Evolutionary conservation across 2,113 vertebrate species (phyloP).

Genomic region (Saccopteryx bilineata): DNA sequence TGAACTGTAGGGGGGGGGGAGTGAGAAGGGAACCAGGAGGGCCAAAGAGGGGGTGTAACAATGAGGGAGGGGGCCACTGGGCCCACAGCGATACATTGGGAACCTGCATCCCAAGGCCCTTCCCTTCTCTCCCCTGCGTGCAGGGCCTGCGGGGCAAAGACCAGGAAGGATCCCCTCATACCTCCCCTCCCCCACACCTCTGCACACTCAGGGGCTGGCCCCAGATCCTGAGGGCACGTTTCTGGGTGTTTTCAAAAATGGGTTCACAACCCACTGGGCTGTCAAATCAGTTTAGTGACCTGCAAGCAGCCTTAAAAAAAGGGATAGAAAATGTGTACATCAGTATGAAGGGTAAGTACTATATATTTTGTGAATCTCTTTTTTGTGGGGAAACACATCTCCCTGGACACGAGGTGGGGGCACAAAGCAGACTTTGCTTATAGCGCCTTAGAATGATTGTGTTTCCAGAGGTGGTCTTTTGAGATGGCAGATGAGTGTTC

Average conservation of each 20-base stretch:
- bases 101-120: not conserved
- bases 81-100: not conserved
- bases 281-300: not conserved
- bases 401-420: accelerated
- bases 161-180: not conserved
- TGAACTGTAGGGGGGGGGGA: accelerated
- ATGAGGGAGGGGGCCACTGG: not conserved
- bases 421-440: accelerated
- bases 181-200: not conserved
- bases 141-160: not conserved
- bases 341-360: not conserved
- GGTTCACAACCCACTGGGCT: not conserved
- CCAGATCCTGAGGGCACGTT: not conserved
- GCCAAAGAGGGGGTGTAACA: not conserved
- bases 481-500: accelerated
- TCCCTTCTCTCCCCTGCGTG: not conserved
- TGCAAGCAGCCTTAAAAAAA: not conserved
- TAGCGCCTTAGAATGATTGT: accelerated
- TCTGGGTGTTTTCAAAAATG: not conserved
- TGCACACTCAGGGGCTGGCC: not conserved
- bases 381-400: not conserved
- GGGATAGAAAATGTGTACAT: not conserved
- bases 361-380: not conserved
- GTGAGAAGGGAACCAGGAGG: not conserved
- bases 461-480: not conserved